A percentile compares a stretch with the other conserved stretches of the same genome.
Conservation (phyloP, 1,140 invertebrate genomes). For the Drosophila santomea region DNA sequence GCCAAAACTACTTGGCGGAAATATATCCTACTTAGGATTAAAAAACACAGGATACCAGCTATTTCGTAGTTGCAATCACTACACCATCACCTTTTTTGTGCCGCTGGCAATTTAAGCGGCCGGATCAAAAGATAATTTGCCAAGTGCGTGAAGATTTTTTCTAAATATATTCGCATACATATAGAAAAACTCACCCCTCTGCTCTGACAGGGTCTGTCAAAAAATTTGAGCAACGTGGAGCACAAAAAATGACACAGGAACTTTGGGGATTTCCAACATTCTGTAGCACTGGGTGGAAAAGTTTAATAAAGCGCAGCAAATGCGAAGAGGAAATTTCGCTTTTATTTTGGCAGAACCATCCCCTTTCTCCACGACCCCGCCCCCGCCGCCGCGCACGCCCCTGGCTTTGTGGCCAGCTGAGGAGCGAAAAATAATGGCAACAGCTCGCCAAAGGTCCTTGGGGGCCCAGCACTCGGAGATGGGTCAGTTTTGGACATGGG, state of each 20-base stretch:
- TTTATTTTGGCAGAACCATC: slow-evolving; percentile 58
- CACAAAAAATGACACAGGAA: slow-evolving; percentile 80
- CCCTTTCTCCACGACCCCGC: not conserved
- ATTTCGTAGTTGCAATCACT: not conserved
- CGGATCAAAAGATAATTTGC: slow-evolving; percentile 84
- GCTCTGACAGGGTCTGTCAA: slow-evolving; percentile 73
- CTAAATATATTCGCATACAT: slow-evolving; percentile 24
- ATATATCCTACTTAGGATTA: too few species aligned
- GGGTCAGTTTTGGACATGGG: slow-evolving; percentile 45
- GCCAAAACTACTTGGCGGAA: too few species aligned
- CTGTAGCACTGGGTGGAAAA: slow-evolving; percentile 38
- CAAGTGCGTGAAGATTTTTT: slow-evolving; percentile 84
- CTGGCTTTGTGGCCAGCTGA: slow-evolving; percentile 52
- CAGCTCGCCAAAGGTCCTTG: slow-evolving; percentile 81
- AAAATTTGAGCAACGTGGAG: slow-evolving; percentile 57
- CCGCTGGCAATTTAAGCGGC: slow-evolving; percentile 65
- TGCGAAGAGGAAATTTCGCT: slow-evolving; percentile 80
- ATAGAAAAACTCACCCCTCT: slow-evolving; percentile 41
- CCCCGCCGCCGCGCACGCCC: not conserved
- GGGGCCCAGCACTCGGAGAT: slow-evolving; percentile 28
- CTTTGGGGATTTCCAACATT: slow-evolving; percentile 74
- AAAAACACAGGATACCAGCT: not conserved
- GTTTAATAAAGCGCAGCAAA: slow-evolving; percentile 81
- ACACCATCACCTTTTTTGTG: not conserved
- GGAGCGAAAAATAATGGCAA: slow-evolving; percentile 77